A percentile compares a stretch with the other conserved stretches of the same genome.
These are phyloP conservation scores for Nothoprocta pentlandii DNA, from an alignment of 2,113 vertebrate species.

Conservation along the genomic window DNA sequence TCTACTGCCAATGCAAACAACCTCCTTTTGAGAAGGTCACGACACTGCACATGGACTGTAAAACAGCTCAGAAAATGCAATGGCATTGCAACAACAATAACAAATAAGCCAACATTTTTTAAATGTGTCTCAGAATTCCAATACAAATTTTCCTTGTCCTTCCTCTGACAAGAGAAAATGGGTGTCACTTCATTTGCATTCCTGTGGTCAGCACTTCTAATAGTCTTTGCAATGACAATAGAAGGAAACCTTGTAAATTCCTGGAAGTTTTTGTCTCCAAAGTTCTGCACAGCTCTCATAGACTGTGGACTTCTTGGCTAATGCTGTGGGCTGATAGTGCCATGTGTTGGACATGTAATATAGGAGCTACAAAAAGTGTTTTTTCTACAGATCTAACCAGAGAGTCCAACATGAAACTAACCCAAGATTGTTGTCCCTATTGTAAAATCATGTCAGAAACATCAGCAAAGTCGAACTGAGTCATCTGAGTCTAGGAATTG, in stretches of 20 bases:
- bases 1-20: background rate
- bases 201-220: background rate
- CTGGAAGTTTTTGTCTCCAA: background rate
- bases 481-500: background rate
- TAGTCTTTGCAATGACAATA: background rate
- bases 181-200: accelerated
- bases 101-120: background rate
- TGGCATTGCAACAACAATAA: background rate
- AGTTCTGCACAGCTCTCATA: background rate
- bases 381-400: background rate
- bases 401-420: background rate
- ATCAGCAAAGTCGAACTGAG: background rate
- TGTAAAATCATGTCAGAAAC: background rate
- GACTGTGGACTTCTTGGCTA: background rate
- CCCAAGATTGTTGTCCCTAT: background rate
- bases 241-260: background rate
- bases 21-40: conserved; percentile 19
- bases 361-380: background rate
- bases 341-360: background rate
- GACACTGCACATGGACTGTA: background rate
- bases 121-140: conserved; percentile 2
- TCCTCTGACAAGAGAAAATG: background rate
- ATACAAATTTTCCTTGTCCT: background rate
- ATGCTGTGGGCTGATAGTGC: background rate
- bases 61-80: conserved; percentile 49